Evolutionary conservation across 2,888 invertebrate species (phyloP), one percentile per base, ranked within the genome.

Genomic region (Dusona sp.): DNA sequence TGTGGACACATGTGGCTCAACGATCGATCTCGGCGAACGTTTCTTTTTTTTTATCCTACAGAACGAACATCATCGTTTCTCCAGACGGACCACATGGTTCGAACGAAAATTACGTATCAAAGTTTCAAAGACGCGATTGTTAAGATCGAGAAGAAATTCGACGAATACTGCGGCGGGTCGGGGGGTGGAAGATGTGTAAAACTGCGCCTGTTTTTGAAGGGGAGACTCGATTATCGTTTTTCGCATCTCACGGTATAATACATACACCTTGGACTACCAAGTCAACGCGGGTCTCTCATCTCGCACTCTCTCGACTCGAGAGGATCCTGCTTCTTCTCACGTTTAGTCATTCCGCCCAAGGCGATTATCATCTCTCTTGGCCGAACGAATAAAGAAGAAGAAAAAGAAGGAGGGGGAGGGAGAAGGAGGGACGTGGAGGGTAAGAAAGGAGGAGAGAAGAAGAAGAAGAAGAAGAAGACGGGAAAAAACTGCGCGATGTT

Each of bases 271-370:
- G 29, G 74, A 38, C 57, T 57, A 36, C 22, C 48, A 38, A 42
- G 72, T 51, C 51, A 48, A 72, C 51, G 48, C 36, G 72, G 9
- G n/a, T 57, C 57, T 77, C n/a, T 48, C 42, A 33, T 79, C 72
- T 77, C 80, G 19, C 78, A 16, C 67, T 68, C 54, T 75, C 67
- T 33, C 36, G 65, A 68, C 87, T 83, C 81, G 86, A 82, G 81
- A 87, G 88, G 87, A 88, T 90, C 90, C 88, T 81, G 81, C 74
- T 73, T 84, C 83, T 86, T 89, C 89, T 88, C 88, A 87, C 88
- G 90, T 90, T 91, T 90, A 90, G 91, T 91, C 90, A 90, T 90
- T 89, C 82, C 79, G 85, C 89, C 89, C 38, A 73, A 65, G 88
- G 89, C 89, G 87, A 88, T 87, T 78, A 73, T 83, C 86, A 80